Evolutionary conservation across 2,113 vertebrate genomes (phyloP).

Genomic region (Nothocercus julius): DNA sequence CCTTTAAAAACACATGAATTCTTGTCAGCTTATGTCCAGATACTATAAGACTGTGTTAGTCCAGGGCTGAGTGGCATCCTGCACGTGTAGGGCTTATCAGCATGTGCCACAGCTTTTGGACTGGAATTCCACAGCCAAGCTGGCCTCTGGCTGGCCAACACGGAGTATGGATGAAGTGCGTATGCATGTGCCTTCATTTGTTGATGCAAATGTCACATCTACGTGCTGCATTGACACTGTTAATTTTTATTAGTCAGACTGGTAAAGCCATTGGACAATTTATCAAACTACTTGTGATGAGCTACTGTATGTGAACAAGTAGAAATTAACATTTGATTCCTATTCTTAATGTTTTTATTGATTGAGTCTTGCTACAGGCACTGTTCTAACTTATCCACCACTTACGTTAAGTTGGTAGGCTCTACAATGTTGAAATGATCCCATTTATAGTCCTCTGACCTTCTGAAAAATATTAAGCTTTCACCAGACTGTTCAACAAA

Average conservation of each 20-base stretch:
- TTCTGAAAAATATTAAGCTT: background rate
- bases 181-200: background rate
- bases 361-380: background rate
- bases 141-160: background rate
- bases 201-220: background rate
- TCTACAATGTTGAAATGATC: background rate
- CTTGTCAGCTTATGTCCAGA: background rate
- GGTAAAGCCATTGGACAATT: background rate
- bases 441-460: background rate
- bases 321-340: background rate
- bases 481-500: background rate
- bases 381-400: background rate
- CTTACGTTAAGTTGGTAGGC: background rate
- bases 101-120: accelerated
- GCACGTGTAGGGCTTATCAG: background rate
- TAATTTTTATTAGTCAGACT: background rate
- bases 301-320: background rate
- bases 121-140: background rate
- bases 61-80: background rate
- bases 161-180: background rate
- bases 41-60: accelerated
- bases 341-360: background rate
- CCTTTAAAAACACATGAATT: background rate
- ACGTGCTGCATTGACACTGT: background rate
- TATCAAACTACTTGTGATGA: background rate